Evolutionary conservation across 2,797 vertebrate species (phyloP).

Genomic region (Pangasius macronema): DNA sequence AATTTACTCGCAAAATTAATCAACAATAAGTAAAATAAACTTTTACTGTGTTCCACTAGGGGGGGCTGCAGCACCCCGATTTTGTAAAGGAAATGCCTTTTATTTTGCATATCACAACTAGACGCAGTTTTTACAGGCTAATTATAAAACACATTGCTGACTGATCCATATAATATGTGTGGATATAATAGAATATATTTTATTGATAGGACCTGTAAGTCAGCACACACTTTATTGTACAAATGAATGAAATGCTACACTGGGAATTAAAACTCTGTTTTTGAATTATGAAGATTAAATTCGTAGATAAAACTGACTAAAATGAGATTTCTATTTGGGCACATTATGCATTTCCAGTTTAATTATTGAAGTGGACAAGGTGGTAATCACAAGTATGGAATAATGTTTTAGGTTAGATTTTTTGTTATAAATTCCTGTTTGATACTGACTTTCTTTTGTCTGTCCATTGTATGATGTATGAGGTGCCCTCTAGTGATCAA

Average conservation of each 20-base stretch:
- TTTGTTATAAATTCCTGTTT: background rate
- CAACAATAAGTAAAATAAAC: background rate
- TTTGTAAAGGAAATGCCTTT: background rate
- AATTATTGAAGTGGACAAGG: background rate
- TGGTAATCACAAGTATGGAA: background rate
- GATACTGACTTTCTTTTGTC: background rate
- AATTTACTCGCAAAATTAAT: background rate
- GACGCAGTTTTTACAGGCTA: background rate
- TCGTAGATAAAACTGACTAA: background rate
- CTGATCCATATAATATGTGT: background rate
- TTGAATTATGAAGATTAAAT: background rate
- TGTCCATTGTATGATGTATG: slow-evolving; percentile 22
- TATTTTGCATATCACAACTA: background rate
- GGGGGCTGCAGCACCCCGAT: background rate
- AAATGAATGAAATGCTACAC: background rate
- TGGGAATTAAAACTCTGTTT: background rate
- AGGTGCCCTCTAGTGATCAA: slow-evolving; percentile 44
- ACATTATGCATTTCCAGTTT: background rate
- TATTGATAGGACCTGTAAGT: background rate
- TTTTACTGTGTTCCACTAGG: slow-evolving; percentile 3
- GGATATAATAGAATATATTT: background rate
- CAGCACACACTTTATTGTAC: background rate
- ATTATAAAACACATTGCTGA: background rate
- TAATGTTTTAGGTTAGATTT: background rate
- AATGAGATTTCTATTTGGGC: background rate